A percentile compares a stretch with the other conserved stretches of the same genome.
Evolutionary conservation across 2,888 invertebrate species (phyloP).

Genomic region (Blastobasis lacticolella): DNA sequence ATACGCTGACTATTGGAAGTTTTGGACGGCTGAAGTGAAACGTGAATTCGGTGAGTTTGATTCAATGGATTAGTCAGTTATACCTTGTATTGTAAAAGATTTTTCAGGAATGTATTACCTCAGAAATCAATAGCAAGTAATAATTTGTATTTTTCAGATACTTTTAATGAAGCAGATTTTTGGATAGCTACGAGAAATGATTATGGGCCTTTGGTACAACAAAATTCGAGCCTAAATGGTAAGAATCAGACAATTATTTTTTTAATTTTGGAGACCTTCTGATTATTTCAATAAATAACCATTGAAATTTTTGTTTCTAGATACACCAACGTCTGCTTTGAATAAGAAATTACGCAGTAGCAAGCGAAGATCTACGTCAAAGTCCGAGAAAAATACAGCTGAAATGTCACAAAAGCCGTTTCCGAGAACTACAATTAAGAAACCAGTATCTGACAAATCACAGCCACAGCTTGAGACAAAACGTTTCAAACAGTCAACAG

Average conservation of each 20-base stretch:
- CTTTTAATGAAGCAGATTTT: conserved; percentile 5
- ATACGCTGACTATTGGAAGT: conserved; percentile 3
- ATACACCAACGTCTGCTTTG: not conserved
- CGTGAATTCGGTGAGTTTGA: conserved; percentile 7
- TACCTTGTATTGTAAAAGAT: not conserved
- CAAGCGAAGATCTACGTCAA: conserved; percentile 1
- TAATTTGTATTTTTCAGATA: no score
- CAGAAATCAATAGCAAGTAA: not conserved
- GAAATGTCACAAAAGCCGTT: not conserved
- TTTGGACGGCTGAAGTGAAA: conserved; percentile 5
- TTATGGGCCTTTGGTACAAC: conserved; percentile 3
- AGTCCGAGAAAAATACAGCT: not conserved
- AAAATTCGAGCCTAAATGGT: not conserved
- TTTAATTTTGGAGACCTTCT: not conserved
- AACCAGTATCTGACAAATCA: not conserved
- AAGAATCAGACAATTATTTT: conserved; percentile 1
- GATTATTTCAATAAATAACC: not conserved
- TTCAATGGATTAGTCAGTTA: conserved; percentile 2
- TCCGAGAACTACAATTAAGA: not conserved
- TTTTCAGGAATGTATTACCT: not conserved
- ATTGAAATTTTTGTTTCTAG: conserved; percentile 1
- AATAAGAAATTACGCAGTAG: conserved; percentile 1
- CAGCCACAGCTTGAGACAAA: not conserved
- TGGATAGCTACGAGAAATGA: conserved; percentile 7
- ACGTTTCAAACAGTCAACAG: conserved; percentile 1